Evolutionary conservation across 2,888 invertebrate species (phyloP), one percentile per base, ranked within the genome.

Genomic region (Cotesia congregata): DNA sequence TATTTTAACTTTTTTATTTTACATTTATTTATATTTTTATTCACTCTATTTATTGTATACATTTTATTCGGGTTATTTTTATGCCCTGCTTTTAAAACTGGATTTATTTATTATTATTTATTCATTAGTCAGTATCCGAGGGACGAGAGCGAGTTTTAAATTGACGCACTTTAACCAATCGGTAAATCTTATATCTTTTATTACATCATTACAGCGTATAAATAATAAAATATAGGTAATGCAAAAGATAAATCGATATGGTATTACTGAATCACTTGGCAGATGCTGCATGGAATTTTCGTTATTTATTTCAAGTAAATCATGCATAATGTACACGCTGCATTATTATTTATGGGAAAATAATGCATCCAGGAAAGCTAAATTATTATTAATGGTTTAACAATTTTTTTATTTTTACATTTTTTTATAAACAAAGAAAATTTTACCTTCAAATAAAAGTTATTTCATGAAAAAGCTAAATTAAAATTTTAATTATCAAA

Each of bases 1-100:
- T 73, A 71, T 65, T 78, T 78, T 76, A 78, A 78, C 74, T 70
- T 67, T 76, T 59, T 38, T 30, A 30, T 30, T 30, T 30, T 20
- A 15, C 62, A 64, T 20, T 64, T 50, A 50, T 50, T 50, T 50
- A 12, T 62, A 62, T 62, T 62, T 5, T 15, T 62, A 62, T 20
- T 62, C 7, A 20, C 15, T 20, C 9, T 62, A 15, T 62, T 62
- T 50, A 50, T 50, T 50, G 50, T 50, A 50, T 50, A 50, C 9
- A 50, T 50, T 50, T 12, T 50, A 50, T 75, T 41, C 62, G 40
- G 41, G 62, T 69, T 41, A 72, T 50, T 59, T 65, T 74, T 40
- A 65, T 74, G 12, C 40, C 67, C 60, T 68, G 17, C n/a, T 68
- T 38, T 72, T 62, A 67, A 41, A 60, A 59, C 67, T 72, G 72